These are phyloP conservation scores for Pseudococcus longispinus DNA, from an alignment of 2,888 invertebrate genomes.

Conservation along the genomic window DNA sequence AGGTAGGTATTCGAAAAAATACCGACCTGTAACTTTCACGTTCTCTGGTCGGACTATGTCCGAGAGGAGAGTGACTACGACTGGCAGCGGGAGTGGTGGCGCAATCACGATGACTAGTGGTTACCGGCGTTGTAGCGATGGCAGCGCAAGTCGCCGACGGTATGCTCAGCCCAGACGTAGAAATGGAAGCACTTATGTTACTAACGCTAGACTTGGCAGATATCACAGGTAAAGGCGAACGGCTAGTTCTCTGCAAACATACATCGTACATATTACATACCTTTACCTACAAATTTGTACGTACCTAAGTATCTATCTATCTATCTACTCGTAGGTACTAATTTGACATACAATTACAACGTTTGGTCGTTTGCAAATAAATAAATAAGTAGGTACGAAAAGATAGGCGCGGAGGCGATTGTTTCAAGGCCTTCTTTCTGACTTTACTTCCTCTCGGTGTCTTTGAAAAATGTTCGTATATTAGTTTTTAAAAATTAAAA, in stretches of 20 bases:
- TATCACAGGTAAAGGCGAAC: conserved; percentile 59
- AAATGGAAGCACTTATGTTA: conserved; percentile 48
- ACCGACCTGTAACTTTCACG: conserved; percentile 84
- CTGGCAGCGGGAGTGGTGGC: conserved; percentile 64
- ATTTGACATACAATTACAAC: no score
- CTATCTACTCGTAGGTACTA: no score
- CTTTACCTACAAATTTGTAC: no score
- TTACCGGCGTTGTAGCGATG: conserved; percentile 64
- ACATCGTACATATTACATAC: neutral
- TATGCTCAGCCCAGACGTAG: conserved; percentile 21
- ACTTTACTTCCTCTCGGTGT: no score
- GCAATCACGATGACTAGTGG: conserved; percentile 65
- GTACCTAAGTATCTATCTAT: no score
- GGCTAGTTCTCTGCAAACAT: conserved; percentile 48
- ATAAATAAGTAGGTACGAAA: no score
- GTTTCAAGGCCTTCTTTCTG: no score
- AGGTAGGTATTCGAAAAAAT: no score
- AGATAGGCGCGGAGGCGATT: no score
- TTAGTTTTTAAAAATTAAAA: no score
- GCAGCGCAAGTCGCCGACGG: conserved; percentile 57
- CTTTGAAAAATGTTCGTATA: no score
- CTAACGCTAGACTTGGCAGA: conserved; percentile 57
- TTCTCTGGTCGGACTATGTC: conserved; percentile 80
- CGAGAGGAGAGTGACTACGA: conserved; percentile 74
- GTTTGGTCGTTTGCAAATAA: no score